Conservation (phyloP, 2,113 vertebrate genomes). For the Calyptommatus sinebrachiatus region DNA sequence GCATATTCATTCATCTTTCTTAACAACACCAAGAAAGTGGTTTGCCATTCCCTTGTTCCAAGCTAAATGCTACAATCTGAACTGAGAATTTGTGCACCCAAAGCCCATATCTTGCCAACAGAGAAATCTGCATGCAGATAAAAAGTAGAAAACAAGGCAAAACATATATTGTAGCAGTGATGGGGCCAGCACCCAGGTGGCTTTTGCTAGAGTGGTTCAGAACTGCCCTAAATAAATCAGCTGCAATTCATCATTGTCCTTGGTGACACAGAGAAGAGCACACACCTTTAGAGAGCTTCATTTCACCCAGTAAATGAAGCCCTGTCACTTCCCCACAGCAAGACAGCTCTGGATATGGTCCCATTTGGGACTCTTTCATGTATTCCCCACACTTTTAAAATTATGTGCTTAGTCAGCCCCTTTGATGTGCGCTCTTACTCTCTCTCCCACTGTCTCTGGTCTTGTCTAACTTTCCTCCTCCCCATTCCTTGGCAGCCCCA, state of each 20-base stretch:
- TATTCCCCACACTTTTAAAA: neutral
- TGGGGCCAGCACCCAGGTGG: neutral
- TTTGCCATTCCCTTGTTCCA: no score
- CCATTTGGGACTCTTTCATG: constrained; percentile 21
- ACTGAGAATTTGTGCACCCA: no score
- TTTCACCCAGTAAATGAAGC: neutral
- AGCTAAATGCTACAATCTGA: no score
- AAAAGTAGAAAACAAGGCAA: neutral
- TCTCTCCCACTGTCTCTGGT: constrained; percentile 8
- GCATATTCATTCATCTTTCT: no score
- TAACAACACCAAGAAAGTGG: no score
- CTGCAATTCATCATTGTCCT: neutral
- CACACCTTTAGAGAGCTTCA: neutral
- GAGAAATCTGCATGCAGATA: neutral
- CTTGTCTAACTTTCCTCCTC: constrained; percentile 42
- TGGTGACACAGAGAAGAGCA: neutral
- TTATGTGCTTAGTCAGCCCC: constrained; percentile 21
- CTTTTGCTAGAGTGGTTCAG: neutral
- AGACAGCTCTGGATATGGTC: constrained; percentile 5
- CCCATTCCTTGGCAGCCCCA: constrained; percentile 61
- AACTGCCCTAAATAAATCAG: neutral
- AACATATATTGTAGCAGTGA: neutral
- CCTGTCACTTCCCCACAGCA: constrained; percentile 14
- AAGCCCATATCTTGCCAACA: no score
- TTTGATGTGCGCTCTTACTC: neutral